A percentile compares a stretch with the other conserved stretches of the same genome.
Evolutionary conservation across 1,140 invertebrate species (phyloP).

Genomic region (Halyomorpha halys): DNA sequence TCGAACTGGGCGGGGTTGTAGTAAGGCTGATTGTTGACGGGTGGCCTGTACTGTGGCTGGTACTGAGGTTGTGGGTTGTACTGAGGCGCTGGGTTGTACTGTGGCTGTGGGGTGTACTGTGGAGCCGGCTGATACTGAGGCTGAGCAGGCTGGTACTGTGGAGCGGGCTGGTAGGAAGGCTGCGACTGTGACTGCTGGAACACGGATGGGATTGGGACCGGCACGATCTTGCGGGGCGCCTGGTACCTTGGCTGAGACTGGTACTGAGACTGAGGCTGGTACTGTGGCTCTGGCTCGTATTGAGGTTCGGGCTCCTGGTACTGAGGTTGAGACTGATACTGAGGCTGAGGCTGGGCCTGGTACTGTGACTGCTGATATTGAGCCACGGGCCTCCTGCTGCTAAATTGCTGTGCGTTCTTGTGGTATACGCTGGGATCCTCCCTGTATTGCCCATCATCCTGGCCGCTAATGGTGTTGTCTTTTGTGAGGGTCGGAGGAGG

Average conservation of each 20-base stretch:
- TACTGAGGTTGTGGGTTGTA: slow-evolving; percentile 33
- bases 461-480: slow-evolving; percentile 34
- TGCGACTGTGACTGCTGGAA: background rate
- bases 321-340: slow-evolving; percentile 8
- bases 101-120: slow-evolving; percentile 29
- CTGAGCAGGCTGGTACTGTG: slow-evolving; percentile 27
- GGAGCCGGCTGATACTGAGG: slow-evolving; percentile 30
- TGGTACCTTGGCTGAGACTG: slow-evolving; percentile 7
- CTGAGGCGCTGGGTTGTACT: slow-evolving; percentile 32
- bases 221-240: background rate
- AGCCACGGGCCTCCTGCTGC: slow-evolving; percentile 32
- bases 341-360: slow-evolving; percentile 21
- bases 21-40: slow-evolving; percentile 31
- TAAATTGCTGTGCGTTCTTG: slow-evolving; percentile 48
- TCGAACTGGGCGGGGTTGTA: slow-evolving; percentile 35
- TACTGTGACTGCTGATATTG: slow-evolving; percentile 31
- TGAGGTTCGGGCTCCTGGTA: background rate
- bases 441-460: slow-evolving; percentile 69
- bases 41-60: slow-evolving; percentile 34
- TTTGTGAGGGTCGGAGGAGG: slow-evolving; percentile 54
- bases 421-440: slow-evolving; percentile 70
- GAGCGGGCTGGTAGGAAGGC: slow-evolving; percentile 4
- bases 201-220: slow-evolving; percentile 16
- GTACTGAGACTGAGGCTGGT: slow-evolving; percentile 23
- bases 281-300: background rate